These are phyloP conservation scores for Ptyas mucosa DNA, from an alignment of 2,113 vertebrate genomes.

Conservation along the genomic window DNA sequence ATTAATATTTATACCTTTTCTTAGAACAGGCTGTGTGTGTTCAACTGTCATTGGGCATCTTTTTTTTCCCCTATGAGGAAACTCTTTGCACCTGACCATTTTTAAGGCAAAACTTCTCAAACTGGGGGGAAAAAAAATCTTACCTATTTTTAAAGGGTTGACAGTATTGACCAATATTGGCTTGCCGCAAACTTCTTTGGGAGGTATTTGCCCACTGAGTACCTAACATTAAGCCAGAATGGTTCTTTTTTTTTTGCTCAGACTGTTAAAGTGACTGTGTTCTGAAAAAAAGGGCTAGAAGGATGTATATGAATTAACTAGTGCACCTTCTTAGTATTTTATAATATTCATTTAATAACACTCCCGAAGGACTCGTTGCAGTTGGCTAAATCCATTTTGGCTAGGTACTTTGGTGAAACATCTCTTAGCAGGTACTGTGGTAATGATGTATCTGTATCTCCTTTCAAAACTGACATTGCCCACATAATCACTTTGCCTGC, in stretches of 20 bases:
- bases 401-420: constrained; percentile 20
- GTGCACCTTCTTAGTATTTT: constrained; percentile 30
- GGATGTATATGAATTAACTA: constrained; percentile 6
- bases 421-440: constrained; percentile 14
- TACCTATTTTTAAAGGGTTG: constrained; percentile 2
- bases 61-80: constrained; percentile 55
- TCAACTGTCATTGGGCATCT: constrained; percentile 36
- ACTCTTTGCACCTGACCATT: constrained; percentile 43
- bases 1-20: constrained; percentile 57
- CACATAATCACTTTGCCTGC: constrained; percentile 25
- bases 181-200: background rate
- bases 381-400: constrained; percentile 31
- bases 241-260: background rate
- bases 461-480: constrained; percentile 9
- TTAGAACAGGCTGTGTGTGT: constrained; percentile 43
- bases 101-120: constrained; percentile 41
- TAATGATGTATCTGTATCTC: constrained; percentile 6
- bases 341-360: constrained; percentile 27
- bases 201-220: constrained; percentile 21
- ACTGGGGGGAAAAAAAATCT: background rate
- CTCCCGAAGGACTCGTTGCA: constrained; percentile 7
- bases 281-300: constrained; percentile 16
- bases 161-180: constrained; percentile 2
- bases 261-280: background rate
- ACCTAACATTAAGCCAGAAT: constrained; percentile 2